Percentiles rank a stretch among this genome's conserved stretches.
Conservation (phyloP, 2,888 invertebrate genomes). For the Platerodrilus igneus region DNA sequence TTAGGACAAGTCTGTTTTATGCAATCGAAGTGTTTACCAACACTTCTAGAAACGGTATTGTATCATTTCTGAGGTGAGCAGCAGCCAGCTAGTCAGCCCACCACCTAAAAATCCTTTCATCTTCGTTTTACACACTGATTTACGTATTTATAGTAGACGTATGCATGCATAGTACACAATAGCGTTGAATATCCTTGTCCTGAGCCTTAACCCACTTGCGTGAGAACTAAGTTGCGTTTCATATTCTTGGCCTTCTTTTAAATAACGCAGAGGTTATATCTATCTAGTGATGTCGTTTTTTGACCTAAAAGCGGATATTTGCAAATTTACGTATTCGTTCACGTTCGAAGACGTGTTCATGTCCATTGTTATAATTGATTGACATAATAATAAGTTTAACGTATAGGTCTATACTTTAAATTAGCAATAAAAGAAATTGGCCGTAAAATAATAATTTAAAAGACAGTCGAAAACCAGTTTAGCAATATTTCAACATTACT, state of each 20-base stretch:
- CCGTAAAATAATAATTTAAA: too few relatives aligned
- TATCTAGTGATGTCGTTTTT: too few relatives aligned
- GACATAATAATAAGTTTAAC: too few relatives aligned
- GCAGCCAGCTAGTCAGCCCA: too few relatives aligned
- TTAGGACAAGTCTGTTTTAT: constrained; percentile 33
- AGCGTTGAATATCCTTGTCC: constrained; percentile 43
- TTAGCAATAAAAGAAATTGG: too few relatives aligned
- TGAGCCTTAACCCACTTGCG: constrained; percentile 48
- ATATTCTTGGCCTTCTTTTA: constrained; percentile 46
- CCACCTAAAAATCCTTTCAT: constrained; percentile 26
- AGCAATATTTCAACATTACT: constrained; percentile 9
- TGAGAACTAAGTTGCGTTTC: constrained; percentile 45
- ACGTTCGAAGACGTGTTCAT: too few relatives aligned
- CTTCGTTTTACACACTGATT: constrained; percentile 30
- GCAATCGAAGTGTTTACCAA: constrained; percentile 38
- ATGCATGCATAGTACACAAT: constrained; percentile 38
- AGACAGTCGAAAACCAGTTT: constrained; percentile 7
- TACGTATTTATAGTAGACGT: constrained; percentile 31
- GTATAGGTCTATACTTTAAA: too few relatives aligned
- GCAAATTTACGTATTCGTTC: too few relatives aligned
- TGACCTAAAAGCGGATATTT: too few relatives aligned
- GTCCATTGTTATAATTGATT: too few relatives aligned
- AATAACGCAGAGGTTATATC: too few relatives aligned
- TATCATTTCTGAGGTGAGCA: constrained; percentile 26
- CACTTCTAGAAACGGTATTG: constrained; percentile 26